Percentiles rank a stretch among this genome's conserved stretches.
Evolutionary conservation across 1,140 invertebrate genomes (phyloP).

Genomic region (Dendroctonus ponderosae): DNA sequence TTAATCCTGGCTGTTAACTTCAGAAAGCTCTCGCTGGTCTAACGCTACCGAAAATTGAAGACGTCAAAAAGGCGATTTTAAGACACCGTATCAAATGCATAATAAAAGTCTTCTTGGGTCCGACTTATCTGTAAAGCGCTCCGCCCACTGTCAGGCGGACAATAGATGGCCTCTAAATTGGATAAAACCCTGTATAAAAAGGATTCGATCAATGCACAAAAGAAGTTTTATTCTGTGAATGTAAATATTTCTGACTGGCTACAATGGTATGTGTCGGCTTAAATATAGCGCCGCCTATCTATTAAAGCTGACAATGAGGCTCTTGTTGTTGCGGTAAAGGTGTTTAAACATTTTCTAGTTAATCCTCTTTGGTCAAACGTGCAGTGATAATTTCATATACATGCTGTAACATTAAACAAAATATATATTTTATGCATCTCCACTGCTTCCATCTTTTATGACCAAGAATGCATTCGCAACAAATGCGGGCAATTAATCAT

Average conservation of each 20-base stretch:
- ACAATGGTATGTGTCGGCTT: conserved; percentile 28
- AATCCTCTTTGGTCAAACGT: too few relatives aligned
- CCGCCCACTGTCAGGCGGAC: conserved; percentile 24
- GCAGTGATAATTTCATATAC: too few relatives aligned
- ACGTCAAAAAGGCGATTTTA: conserved; percentile 14
- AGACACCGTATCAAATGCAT: conserved; percentile 31
- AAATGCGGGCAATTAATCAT: too few relatives aligned
- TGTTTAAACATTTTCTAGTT: too few relatives aligned
- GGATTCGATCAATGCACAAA: conserved; percentile 20
- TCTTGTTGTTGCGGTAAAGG: too few relatives aligned
- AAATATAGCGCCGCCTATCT: conserved; percentile 26
- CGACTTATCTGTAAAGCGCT: conserved; percentile 12
- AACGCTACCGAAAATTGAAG: conserved; percentile 30
- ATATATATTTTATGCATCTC: too few relatives aligned
- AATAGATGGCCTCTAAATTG: conserved; percentile 26
- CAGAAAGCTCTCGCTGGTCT: neutral
- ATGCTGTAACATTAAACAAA: too few relatives aligned
- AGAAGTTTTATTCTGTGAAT: conserved; percentile 29
- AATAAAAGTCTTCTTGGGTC: conserved; percentile 19
- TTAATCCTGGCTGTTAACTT: conserved; percentile 4
- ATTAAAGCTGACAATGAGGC: conserved; percentile 26
- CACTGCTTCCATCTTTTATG: too few relatives aligned
- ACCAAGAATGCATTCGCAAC: too few relatives aligned
- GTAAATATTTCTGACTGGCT: conserved; percentile 26
- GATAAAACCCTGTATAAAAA: conserved; percentile 29